Evolutionary conservation across 1,140 invertebrate genomes (phyloP).

Genomic region (Ganaspis sp.): DNA sequence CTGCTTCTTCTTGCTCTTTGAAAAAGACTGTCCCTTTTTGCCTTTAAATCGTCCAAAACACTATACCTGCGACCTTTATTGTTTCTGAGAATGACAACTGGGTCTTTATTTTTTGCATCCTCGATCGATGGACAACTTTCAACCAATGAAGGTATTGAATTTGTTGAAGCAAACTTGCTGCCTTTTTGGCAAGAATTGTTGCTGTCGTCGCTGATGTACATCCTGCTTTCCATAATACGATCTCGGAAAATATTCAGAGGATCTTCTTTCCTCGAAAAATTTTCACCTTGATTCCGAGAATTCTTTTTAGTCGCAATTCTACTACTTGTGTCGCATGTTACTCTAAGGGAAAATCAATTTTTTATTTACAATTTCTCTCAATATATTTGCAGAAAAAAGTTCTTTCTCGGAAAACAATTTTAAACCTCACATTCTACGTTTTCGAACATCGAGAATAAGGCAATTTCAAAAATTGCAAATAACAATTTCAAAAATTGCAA

Average conservation of each 20-base stretch:
- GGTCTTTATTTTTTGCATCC: conserved; percentile 48
- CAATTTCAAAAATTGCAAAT: no score
- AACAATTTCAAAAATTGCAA: no score
- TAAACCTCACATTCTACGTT: no score
- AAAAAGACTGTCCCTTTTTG: conserved; percentile 68
- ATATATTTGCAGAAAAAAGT: background rate
- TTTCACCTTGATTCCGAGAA: conserved; percentile 18
- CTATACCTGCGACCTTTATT: conserved; percentile 63
- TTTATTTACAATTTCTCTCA: background rate
- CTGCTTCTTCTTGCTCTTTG: conserved; percentile 67
- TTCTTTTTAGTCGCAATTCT: background rate
- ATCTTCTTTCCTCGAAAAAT: background rate
- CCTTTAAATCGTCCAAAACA: conserved; percentile 70
- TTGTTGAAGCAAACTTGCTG: conserved; percentile 70
- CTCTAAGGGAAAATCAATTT: background rate
- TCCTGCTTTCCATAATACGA: conserved; percentile 67
- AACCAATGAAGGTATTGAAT: conserved; percentile 71
- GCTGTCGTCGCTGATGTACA: conserved; percentile 68
- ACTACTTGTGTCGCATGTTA: background rate
- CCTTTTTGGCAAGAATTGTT: conserved; percentile 56
- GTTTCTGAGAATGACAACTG: conserved; percentile 51
- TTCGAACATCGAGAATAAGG: no score
- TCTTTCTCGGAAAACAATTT: background rate
- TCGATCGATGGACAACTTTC: conserved; percentile 43
- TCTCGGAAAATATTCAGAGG: conserved; percentile 56